A percentile compares a stretch with the other conserved stretches of the same genome.
phyloP scores from a whole-genome alignment of 2,888 invertebrate genomes.

The Dorcus parallelipipedus region DNA sequence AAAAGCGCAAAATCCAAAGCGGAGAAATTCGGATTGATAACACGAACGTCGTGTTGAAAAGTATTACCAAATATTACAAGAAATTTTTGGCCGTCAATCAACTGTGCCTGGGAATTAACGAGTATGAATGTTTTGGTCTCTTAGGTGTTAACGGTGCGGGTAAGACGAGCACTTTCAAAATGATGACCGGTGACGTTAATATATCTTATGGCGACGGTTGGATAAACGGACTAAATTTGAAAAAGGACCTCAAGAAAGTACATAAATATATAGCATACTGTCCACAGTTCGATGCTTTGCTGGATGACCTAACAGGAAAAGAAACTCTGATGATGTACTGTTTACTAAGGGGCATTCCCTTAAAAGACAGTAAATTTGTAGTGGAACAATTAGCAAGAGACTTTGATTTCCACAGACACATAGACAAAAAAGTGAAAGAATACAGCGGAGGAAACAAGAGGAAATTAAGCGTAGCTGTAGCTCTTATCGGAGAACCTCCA shows the following conservation, averaged over 20 bases:
- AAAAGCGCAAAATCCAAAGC: constrained; percentile 51
- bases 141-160: constrained; percentile 82
- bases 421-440: constrained; percentile 48
- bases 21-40: constrained; percentile 38
- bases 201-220: constrained; percentile 69
- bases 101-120: constrained; percentile 51
- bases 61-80: constrained; percentile 71
- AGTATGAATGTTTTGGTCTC: constrained; percentile 75
- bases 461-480: constrained; percentile 55
- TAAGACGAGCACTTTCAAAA: constrained; percentile 85
- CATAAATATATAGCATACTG: constrained; percentile 58
- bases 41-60: constrained; percentile 59
- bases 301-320: constrained; percentile 54
- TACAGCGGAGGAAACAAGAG: constrained; percentile 57
- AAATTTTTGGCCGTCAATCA: constrained; percentile 74
- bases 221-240: constrained; percentile 50
- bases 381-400: constrained; percentile 45
- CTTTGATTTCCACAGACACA: constrained; percentile 47
- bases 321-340: constrained; percentile 55
- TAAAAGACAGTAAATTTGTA: constrained; percentile 34
- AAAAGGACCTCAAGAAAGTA: constrained; percentile 55
- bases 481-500: constrained; percentile 55
- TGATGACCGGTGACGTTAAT: constrained; percentile 80
- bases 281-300: constrained; percentile 57
- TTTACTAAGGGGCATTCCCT: constrained; percentile 50